Evolutionary conservation across 2,797 vertebrate genomes (phyloP).

Genomic region (Urocyon cinereoargenteus): DNA sequence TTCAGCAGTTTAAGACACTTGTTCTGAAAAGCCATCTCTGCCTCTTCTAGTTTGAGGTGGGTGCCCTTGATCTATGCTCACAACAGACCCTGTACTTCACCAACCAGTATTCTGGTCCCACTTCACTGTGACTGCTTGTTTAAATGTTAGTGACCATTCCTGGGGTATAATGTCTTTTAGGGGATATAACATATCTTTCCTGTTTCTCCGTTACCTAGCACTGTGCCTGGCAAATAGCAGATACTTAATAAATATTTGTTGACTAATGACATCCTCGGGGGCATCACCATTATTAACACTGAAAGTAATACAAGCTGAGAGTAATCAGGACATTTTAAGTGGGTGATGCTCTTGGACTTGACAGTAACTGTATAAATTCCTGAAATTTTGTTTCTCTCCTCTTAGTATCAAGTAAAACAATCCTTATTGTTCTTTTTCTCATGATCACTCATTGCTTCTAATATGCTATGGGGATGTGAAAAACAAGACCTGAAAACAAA

Average conservation of each 20-base stretch:
- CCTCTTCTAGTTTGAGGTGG: neutral
- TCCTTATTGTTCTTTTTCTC: neutral
- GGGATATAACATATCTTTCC: neutral
- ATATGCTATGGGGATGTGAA: neutral
- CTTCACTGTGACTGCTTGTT: neutral
- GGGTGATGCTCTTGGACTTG: neutral
- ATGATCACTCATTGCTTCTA: neutral
- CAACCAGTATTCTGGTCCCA: neutral
- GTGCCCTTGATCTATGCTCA: neutral
- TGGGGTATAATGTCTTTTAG: neutral
- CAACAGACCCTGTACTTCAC: rapidly evolving
- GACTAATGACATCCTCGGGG: neutral
- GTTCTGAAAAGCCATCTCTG: neutral
- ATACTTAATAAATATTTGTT: neutral
- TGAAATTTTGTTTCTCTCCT: neutral
- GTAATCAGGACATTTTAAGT: neutral
- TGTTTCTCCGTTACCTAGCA: neutral
- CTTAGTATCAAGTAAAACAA: neutral
- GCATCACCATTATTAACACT: neutral
- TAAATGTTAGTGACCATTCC: neutral
- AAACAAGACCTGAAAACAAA: neutral
- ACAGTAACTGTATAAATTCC: neutral
- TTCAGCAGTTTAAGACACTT: neutral
- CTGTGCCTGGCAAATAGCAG: neutral
- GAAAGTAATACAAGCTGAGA: neutral